Percentiles rank a stretch among this genome's conserved stretches.
Evolutionary conservation across 2,888 invertebrate genomes (phyloP).

Genomic region (Cryptus armator): DNA sequence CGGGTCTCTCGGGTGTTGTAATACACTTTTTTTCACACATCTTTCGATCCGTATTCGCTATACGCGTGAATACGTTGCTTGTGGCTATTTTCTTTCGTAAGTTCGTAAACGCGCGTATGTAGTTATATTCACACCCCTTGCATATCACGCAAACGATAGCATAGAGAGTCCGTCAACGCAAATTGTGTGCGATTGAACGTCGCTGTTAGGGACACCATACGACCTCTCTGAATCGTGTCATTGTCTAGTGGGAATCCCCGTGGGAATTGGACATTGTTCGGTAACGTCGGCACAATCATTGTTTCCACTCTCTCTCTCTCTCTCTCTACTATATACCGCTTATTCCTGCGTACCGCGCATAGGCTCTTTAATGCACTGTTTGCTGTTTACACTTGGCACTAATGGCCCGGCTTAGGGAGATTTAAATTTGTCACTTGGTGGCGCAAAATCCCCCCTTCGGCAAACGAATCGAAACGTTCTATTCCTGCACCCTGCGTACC

Average conservation of each 20-base stretch:
- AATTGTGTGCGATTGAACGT: conserved; percentile 50
- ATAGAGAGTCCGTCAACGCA: conserved; percentile 47
- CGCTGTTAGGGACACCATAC: conserved; percentile 51
- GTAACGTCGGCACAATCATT: conserved; percentile 62
- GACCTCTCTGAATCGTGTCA: conserved; percentile 67
- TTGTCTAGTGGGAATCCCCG: conserved; percentile 80
- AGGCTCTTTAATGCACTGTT: conserved; percentile 83
- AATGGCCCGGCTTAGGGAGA: conserved; percentile 84
- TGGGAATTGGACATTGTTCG: conserved; percentile 83
- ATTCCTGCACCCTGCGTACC: background rate
- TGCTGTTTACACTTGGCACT: conserved; percentile 84
- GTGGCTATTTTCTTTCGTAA: conserved; percentile 49
- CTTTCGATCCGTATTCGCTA: too few species aligned
- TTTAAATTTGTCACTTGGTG: conserved; percentile 83
- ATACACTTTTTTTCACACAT: too few species aligned
- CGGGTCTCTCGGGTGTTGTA: too few species aligned
- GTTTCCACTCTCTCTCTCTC: conserved; percentile 21
- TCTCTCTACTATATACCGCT: conserved; percentile 1
- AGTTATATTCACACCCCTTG: conserved; percentile 12
- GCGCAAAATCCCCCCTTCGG: conserved; percentile 54
- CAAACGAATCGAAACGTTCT: conserved; percentile 33
- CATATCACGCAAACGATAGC: background rate
- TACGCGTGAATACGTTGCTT: background rate
- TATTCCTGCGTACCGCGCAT: conserved; percentile 57
- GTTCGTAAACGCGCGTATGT: background rate